Percentiles rank a stretch among this genome's conserved stretches.
These are phyloP conservation scores for Seladonia tumulorum DNA, from an alignment of 2,888 invertebrate species.

Conservation along the genomic window DNA sequence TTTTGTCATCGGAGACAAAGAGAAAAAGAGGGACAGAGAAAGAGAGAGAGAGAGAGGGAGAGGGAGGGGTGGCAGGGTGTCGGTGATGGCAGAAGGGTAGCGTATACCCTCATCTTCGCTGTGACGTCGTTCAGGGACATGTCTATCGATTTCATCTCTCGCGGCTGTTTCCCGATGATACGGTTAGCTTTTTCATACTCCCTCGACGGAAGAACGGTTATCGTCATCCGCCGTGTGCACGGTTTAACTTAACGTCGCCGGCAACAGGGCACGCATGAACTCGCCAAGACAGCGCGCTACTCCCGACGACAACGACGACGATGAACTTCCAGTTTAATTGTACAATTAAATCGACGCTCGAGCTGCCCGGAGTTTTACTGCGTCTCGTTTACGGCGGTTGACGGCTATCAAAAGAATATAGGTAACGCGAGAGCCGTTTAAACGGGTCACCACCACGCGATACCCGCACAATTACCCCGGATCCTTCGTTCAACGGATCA, in stretches of 20 bases:
- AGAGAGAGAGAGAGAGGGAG: background rate
- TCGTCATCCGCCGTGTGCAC: background rate
- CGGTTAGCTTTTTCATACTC: slow-evolving; percentile 43
- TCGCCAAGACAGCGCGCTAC: background rate
- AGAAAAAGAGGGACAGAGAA: background rate
- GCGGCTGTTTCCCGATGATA: slow-evolving; percentile 58
- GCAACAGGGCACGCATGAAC: background rate
- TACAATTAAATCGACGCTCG: slow-evolving; percentile 29
- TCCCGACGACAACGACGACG: background rate
- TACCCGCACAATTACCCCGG: slow-evolving; percentile 37
- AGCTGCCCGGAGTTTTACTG: slow-evolving; percentile 22
- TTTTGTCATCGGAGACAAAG: slow-evolving; percentile 58
- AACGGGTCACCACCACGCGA: slow-evolving; percentile 46
- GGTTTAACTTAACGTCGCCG: background rate
- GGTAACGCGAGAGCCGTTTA: slow-evolving; percentile 35
- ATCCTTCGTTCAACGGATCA: slow-evolving; percentile 33
- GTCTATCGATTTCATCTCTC: slow-evolving; percentile 73
- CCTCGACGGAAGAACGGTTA: background rate
- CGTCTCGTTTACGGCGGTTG: slow-evolving; percentile 23
- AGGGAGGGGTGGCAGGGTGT: slow-evolving; percentile 20
- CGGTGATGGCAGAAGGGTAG: slow-evolving; percentile 49
- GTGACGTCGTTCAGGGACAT: slow-evolving; percentile 74
- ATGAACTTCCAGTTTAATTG: slow-evolving; percentile 37
- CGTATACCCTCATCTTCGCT: slow-evolving; percentile 60
- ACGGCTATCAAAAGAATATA: slow-evolving; percentile 45